Percentiles rank a stretch among this genome's conserved stretches.
phyloP scores from a whole-genome alignment of 2,797 vertebrate genomes.

The Sphenopsis melanotis region DNA sequence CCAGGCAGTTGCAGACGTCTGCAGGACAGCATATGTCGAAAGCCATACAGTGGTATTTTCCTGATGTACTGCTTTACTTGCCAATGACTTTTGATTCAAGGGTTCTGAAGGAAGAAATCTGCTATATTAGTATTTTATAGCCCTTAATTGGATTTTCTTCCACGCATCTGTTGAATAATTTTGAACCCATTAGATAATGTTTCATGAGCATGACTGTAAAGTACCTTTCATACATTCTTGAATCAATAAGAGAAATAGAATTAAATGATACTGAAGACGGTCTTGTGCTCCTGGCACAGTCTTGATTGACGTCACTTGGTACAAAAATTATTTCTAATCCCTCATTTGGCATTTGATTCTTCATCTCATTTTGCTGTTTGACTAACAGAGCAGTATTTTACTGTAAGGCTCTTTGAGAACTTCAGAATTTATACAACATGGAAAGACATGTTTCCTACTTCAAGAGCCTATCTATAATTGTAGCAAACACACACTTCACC shows the following conservation, averaged over 20 bases:
- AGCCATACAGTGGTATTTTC: not conserved
- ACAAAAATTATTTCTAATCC: not conserved
- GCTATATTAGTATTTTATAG: not conserved
- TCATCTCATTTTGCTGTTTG: not conserved
- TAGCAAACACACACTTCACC: not conserved
- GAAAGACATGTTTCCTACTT: not conserved
- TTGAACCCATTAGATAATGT: not conserved
- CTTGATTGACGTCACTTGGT: not conserved
- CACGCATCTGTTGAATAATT: not conserved
- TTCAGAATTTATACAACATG: not conserved
- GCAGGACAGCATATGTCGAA: not conserved
- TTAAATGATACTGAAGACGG: not conserved
- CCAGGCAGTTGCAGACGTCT: not conserved
- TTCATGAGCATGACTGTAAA: not conserved
- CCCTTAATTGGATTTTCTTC: not conserved
- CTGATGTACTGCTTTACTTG: not conserved
- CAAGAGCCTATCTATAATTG: not conserved
- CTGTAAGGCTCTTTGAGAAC: not conserved
- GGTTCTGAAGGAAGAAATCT: not conserved
- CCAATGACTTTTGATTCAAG: not conserved
- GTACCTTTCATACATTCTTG: not conserved
- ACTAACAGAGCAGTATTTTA: not conserved
- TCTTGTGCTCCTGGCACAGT: not conserved
- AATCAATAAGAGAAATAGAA: not conserved
- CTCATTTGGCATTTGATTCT: not conserved